Conservation (phyloP, 2,797 vertebrate genomes). For the Mus caroli region DNA sequence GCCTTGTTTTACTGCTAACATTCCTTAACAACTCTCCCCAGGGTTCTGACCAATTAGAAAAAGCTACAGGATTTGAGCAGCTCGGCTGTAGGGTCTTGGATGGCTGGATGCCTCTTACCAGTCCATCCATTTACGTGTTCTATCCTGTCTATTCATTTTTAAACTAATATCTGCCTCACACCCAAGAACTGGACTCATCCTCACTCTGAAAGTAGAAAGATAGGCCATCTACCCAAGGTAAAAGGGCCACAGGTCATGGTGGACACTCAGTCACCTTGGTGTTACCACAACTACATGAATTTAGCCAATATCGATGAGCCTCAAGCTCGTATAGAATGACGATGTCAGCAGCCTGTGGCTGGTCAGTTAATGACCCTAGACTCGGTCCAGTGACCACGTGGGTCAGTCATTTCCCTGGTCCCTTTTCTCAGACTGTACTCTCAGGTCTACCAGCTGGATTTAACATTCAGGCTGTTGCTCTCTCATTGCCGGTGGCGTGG, state of each 20-base stretch:
- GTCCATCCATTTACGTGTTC: background rate
- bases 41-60: background rate
- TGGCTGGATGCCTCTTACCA: background rate
- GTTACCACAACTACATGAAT: background rate
- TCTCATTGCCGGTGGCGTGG: background rate
- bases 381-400: background rate
- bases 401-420: background rate
- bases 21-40: background rate
- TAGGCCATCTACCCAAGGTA: background rate
- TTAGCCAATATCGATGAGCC: background rate
- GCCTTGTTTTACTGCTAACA: background rate
- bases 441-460: background rate
- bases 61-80: background rate
- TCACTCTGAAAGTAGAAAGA: background rate
- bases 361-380: background rate
- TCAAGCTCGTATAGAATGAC: background rate
- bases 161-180: background rate
- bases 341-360: background rate
- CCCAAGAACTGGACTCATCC: background rate
- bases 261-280: background rate
- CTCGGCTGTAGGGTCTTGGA: background rate
- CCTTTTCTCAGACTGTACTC: background rate
- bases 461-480: background rate
- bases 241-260: background rate
- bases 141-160: slow-evolving; percentile 9